Conservation (phyloP, 1,140 invertebrate species). For the Eriocheir sinensis region DNA sequence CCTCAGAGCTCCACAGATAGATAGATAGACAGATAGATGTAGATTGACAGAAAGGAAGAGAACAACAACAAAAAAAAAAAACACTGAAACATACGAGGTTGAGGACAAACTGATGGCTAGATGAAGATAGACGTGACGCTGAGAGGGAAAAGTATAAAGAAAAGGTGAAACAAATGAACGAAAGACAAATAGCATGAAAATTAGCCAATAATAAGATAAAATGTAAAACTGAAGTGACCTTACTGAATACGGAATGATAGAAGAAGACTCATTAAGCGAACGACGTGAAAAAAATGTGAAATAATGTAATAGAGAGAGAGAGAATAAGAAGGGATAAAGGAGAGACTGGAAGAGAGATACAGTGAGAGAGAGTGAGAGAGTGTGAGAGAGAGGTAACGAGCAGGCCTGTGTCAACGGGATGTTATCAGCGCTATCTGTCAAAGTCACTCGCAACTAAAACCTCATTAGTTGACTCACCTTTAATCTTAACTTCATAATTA, state of each 20-base stretch:
- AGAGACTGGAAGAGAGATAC: background rate
- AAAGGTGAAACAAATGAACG: too few relatives aligned
- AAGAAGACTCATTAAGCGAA: background rate
- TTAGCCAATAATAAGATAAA: background rate
- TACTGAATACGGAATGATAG: background rate
- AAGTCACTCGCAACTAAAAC: constrained; percentile 62
- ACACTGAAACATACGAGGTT: background rate
- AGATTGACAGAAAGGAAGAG: background rate
- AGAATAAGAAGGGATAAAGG: background rate
- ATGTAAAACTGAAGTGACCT: background rate
- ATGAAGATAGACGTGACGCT: background rate
- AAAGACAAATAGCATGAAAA: background rate
- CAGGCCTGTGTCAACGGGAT: constrained; percentile 49
- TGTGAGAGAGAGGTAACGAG: background rate
- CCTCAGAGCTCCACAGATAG: background rate
- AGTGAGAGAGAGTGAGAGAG: background rate
- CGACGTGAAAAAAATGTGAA: background rate
- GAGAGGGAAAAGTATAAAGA: background rate
- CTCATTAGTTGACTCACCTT: constrained; percentile 59
- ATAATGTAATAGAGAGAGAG: background rate
- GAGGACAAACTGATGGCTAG: background rate
- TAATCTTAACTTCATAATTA: constrained; percentile 71
- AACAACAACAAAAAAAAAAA: background rate
- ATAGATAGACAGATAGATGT: background rate
- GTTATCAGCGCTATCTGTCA: constrained; percentile 62